Evolutionary conservation across 2,888 invertebrate genomes (phyloP).

Genomic region (Cantharis rufa): DNA sequence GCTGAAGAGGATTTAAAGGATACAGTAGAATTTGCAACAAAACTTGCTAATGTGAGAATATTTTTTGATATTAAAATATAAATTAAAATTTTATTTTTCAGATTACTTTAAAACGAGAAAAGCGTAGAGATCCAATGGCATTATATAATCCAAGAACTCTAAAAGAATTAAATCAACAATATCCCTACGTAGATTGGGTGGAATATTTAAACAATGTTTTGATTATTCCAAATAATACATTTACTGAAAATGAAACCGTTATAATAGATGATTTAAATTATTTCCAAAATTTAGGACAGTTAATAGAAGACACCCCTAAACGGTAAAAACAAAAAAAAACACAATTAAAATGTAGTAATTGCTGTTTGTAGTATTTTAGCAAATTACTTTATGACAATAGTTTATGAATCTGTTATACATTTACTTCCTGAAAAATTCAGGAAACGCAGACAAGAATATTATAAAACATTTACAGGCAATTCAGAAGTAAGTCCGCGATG

Average conservation of each 20-base stretch:
- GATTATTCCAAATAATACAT: slow-evolving; percentile 61
- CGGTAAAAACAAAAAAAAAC: slow-evolving; percentile 41
- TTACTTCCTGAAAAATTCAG: neutral
- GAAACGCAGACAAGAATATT: neutral
- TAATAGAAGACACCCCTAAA: slow-evolving; percentile 61
- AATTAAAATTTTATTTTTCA: neutral
- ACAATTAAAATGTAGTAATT: neutral
- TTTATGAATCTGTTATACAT: neutral
- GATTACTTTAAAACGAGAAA: slow-evolving; percentile 1
- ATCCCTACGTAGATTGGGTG: slow-evolving; percentile 78
- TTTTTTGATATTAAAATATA: no score
- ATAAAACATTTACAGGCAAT: neutral
- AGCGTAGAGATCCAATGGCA: slow-evolving; percentile 76
- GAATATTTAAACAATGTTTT: slow-evolving; percentile 83
- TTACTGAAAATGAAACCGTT: slow-evolving; percentile 73
- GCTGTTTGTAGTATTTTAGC: neutral
- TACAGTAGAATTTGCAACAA: slow-evolving; percentile 85
- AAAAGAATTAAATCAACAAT: slow-evolving; percentile 71
- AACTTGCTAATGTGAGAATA: slow-evolving; percentile 83
- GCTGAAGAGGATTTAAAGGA: slow-evolving; percentile 75
- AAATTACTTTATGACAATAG: neutral
- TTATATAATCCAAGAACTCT: slow-evolving; percentile 92
- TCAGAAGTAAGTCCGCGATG: neutral
- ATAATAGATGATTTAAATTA: slow-evolving; percentile 86
- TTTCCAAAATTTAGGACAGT: slow-evolving; percentile 70